Percentiles rank a stretch among this genome's conserved stretches.
phyloP scores from a whole-genome alignment of 2,888 invertebrate species.

The Drosophila suboccidentalis region DNA sequence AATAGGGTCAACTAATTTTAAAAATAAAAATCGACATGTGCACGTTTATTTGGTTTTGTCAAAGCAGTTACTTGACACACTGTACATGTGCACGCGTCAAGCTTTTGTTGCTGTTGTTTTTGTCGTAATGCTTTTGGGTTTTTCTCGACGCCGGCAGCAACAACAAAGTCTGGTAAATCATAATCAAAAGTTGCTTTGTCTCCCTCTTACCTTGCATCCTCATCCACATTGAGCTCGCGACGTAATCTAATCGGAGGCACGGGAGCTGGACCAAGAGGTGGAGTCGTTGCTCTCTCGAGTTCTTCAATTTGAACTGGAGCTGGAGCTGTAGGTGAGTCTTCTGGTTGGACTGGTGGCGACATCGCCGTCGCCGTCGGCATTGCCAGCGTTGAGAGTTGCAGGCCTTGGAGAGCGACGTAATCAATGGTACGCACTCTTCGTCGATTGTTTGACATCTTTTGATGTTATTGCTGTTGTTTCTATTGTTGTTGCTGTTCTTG shows the following conservation, averaged over 20 bases:
- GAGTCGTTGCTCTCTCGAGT: conserved; percentile 10
- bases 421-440: conserved; percentile 72
- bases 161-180: conserved; percentile 3
- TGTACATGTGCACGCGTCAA: conserved; percentile 13
- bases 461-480: conserved; percentile 32
- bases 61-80: too few species aligned
- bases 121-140: conserved; percentile 40
- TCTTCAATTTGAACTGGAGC: conserved; percentile 13
- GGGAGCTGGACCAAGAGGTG: conserved; percentile 36
- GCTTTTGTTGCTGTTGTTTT: conserved; percentile 35
- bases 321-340: conserved; percentile 27
- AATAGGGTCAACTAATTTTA: too few species aligned
- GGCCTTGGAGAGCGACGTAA: conserved; percentile 65
- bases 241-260: conserved; percentile 64
- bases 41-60: too few species aligned
- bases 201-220: conserved; percentile 70
- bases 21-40: too few species aligned
- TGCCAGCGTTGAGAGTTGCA: conserved; percentile 51
- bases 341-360: conserved; percentile 30
- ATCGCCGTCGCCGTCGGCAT: conserved; percentile 31
- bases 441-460: conserved; percentile 69
- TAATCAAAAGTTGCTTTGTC: conserved; percentile 20
- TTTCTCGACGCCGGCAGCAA: conserved; percentile 36
- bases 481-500: conserved; percentile 58
- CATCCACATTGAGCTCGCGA: conserved; percentile 71